Base-by-base conservation (phyloP, 2,797 vertebrate species). In the Argyrosomus regius region DNA sequence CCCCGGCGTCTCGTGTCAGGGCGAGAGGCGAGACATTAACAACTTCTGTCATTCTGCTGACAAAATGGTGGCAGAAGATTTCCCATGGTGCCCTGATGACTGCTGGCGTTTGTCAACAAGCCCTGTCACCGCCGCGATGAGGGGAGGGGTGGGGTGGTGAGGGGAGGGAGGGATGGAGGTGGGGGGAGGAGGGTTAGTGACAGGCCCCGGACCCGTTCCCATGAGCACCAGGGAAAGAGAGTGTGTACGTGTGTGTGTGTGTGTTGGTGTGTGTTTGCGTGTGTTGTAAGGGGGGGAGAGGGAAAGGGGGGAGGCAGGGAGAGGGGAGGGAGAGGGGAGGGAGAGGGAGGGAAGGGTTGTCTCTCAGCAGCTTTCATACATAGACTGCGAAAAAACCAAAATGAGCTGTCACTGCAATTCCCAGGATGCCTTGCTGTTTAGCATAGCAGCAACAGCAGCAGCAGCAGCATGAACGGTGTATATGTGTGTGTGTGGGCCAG, bases 71-170 rank as follows among this genome's bases (percentile, higher is more conserved):
- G 97, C 97, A 99, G 97, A 92, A 97, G 97, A 97, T 98, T 97
- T 98, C 98, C 98, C 98, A 97, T 96, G 98, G 97, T 97, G 96
- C 97, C 89, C 96, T 97, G 97, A 98, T 99, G 98, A 98, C 98
- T 99, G 97, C 98, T 99, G 98, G 98, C 98, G 97, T 99, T 99
- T 99, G 98, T 99, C 98, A 99, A 99, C 98, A 99, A 96, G 97
- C 97, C 97, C 97, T 99, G 98, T 99, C 98, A 98, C 93, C 75
- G 94, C 95, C 81, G 96, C 96, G 96, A 96, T 96, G 97, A 96
- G 96, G 96, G 87, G 96, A 95, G 94, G 35, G 96, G 95, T 93
- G 96, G 94, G 95, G 68, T 95, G 96, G 94, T 91, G 96, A 41
- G 58, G 62, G 94, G 96, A 92, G 94, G 94, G 91, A 93, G 94